Conservation (phyloP, 2,888 invertebrate species). For the Cataglyphis rosenhaueri region DNA sequence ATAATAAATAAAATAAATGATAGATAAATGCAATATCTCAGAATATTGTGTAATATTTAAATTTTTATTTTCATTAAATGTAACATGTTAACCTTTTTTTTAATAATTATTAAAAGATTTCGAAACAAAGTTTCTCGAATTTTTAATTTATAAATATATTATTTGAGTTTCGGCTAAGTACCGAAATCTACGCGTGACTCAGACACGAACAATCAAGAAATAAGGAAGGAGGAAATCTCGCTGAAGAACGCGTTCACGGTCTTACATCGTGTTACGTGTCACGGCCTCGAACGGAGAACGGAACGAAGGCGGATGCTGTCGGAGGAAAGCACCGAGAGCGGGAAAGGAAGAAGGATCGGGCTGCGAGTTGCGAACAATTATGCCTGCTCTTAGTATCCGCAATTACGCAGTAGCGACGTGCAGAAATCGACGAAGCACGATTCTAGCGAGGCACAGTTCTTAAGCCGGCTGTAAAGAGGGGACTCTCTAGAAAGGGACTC, state of each 20-base stretch:
- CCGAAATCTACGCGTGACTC: constrained; percentile 33
- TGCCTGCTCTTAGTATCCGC: constrained; percentile 74
- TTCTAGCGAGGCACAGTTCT: constrained; percentile 67
- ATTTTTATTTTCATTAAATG: not conserved
- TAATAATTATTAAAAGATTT: not conserved
- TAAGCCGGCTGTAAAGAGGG: constrained; percentile 57
- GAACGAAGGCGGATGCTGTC: constrained; percentile 21
- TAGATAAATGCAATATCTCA: not conserved
- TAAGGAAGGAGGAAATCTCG: constrained; percentile 57
- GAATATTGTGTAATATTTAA: not conserved
- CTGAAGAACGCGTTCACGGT: constrained; percentile 55
- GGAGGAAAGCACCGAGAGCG: constrained; percentile 25
- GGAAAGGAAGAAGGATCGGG: constrained; percentile 43
- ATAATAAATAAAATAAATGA: not conserved
- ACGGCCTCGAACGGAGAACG: constrained; percentile 38
- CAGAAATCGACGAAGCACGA: constrained; percentile 71
- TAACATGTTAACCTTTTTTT: not conserved
- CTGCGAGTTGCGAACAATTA: constrained; percentile 71
- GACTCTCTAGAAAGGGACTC: constrained; percentile 45
- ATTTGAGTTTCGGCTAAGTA: not conserved
- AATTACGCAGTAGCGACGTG: constrained; percentile 74
- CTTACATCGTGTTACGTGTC: constrained; percentile 61
- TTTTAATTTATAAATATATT: not conserved
- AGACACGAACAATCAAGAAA: constrained; percentile 26
- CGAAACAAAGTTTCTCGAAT: not conserved